Evolutionary conservation across 2,888 invertebrate species (phyloP).

Genomic region (Ligdia adustata): DNA sequence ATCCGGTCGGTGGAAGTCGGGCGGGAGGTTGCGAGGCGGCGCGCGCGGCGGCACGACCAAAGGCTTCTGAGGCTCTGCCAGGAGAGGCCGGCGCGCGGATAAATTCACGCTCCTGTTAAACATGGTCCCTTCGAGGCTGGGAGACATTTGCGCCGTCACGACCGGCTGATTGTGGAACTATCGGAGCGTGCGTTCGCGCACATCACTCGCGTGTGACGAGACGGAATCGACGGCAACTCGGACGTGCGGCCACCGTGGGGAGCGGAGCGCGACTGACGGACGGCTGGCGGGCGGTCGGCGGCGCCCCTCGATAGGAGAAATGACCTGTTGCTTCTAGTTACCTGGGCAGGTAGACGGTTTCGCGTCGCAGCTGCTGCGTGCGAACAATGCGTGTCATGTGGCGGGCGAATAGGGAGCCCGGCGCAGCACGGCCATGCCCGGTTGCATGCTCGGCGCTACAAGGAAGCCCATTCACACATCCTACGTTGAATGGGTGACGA

Average conservation of each 20-base stretch:
- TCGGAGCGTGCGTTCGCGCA: constrained; percentile 71
- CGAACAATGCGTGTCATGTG: constrained; percentile 71
- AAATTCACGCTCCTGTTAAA: constrained; percentile 79
- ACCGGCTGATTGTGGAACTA: constrained; percentile 53
- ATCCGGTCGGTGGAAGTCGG: constrained; percentile 65
- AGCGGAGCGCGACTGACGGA: constrained; percentile 60
- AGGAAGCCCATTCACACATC: constrained; percentile 64
- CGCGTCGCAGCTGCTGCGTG: constrained; percentile 72
- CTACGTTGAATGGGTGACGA: constrained; percentile 66
- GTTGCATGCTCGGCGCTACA: constrained; percentile 24
- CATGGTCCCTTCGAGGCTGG: constrained; percentile 80
- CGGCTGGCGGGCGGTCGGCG: constrained; percentile 43
- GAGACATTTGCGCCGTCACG: constrained; percentile 81
- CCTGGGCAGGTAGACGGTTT: constrained; percentile 76
- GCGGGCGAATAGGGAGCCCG: constrained; percentile 45
- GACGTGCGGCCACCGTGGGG: constrained; percentile 45
- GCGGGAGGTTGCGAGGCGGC: constrained; percentile 71
- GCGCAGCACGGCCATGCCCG: too few relatives aligned
- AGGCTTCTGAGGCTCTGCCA: constrained; percentile 79
- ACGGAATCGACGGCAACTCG: constrained; percentile 41
- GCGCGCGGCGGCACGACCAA: constrained; percentile 72
- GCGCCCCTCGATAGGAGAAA: constrained; percentile 71
- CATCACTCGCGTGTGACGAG: constrained; percentile 66
- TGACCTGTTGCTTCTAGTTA: constrained; percentile 81
- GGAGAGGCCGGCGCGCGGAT: constrained; percentile 78